A percentile compares a stretch with the other conserved stretches of the same genome.
Conservation (phyloP, 2,113 vertebrate genomes). For the Festucalex cinctus region DNA sequence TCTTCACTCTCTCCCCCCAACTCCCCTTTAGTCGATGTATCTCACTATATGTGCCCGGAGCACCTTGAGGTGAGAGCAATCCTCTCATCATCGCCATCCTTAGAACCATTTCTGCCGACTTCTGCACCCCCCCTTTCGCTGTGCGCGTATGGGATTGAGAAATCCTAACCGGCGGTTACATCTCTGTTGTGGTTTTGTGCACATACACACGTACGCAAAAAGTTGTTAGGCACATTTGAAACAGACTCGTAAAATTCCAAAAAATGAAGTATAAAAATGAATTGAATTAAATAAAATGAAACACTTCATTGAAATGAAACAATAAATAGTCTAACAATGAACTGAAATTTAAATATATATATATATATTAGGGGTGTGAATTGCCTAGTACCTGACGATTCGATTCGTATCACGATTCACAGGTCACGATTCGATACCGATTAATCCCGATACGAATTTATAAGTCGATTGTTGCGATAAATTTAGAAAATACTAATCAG, state of each 20-base stretch:
- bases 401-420: no score
- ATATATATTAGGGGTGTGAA: no score
- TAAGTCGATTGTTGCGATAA: no score
- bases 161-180: constrained; percentile 38
- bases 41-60: constrained; percentile 42
- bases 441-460: no score
- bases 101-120: constrained; percentile 36
- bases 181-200: constrained; percentile 52
- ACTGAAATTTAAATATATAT: no score
- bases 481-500: no score
- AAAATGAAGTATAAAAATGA: not conserved
- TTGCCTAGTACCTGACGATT: no score
- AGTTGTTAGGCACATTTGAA: not conserved
- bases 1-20: constrained; percentile 30
- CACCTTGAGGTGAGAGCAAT: constrained; percentile 49
- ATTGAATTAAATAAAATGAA: not conserved
- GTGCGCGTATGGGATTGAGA: not conserved
- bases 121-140: constrained; percentile 16
- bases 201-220: not conserved
- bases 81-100: constrained; percentile 55
- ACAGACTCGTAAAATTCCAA: not conserved
- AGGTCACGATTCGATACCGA: no score
- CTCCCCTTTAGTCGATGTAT: constrained; percentile 18
- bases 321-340: not conserved
- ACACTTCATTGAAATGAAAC: not conserved